These are phyloP conservation scores for Calephelis nemesis DNA, from an alignment of 1,140 invertebrate genomes.

Conservation along the genomic window DNA sequence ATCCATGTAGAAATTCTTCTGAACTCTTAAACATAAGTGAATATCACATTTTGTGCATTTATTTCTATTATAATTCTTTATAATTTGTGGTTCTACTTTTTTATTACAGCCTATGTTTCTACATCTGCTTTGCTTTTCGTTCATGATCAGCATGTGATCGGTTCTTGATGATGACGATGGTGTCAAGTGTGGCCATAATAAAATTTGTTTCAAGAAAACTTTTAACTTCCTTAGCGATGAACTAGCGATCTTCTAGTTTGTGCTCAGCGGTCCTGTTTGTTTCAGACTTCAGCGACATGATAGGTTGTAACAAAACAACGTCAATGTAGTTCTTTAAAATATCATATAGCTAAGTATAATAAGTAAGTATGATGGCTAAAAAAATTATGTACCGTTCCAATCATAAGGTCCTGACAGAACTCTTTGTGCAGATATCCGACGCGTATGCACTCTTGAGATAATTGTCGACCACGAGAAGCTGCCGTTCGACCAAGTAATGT, in stretches of 20 bases:
- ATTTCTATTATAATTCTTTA: neutral
- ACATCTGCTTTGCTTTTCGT: constrained; percentile 10
- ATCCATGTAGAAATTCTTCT: neutral
- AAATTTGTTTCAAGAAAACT: no score
- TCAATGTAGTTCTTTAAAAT: neutral
- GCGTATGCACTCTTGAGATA: neutral
- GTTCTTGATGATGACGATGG: neutral
- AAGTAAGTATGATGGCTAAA: constrained; percentile 1
- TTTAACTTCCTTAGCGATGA: no score
- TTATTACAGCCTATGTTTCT: constrained; percentile 9
- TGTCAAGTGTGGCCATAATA: neutral
- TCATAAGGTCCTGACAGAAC: neutral
- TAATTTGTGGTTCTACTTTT: neutral
- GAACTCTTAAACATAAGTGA: neutral
- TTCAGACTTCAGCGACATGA: neutral
- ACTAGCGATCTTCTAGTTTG: no score
- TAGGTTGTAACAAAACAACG: neutral
- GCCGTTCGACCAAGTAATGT: neutral
- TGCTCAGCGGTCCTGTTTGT: no score
- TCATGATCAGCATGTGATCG: neutral
- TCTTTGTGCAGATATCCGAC: neutral
- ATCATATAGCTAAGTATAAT: neutral
- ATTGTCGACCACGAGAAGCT: neutral
- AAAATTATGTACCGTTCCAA: neutral
- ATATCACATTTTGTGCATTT: constrained; percentile 11